Base-by-base conservation (phyloP, 1,140 invertebrate genomes). In the Leptinotarsa texana region DNA sequence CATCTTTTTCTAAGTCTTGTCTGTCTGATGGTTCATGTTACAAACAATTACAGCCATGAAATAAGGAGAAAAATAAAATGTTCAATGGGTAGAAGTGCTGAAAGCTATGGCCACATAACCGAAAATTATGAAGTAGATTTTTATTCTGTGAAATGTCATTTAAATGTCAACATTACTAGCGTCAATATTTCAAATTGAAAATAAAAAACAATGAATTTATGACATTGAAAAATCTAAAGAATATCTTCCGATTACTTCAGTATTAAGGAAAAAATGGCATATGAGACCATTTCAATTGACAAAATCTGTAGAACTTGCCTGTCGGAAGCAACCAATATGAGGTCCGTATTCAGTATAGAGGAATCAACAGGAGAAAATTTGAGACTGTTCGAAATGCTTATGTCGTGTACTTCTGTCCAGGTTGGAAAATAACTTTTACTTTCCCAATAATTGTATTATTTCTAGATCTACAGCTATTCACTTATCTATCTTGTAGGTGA, bases 301-400 rank as follows among this genome's bases (percentile, higher is more conserved):
- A 82, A 82, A 80, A 81, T 82, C 27, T 82, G 81, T 75, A 74
- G 81, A 72, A 82, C 81, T 6, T 82, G 81, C 75, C 66, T 82
- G 72, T 77, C 76, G 27, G 80, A 82, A 73, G 77, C 79, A 49
- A 74, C 62, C 71, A 68, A 72, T 63, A 80, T 79, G 77, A 75
- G 72, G 63, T 82, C 81, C 18, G 72, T 82, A 48, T 82, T 82
- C 47, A 80, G 74, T 74, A 61, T 77, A 51, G 76, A 80, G 63
- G 79, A 79, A 67, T 72, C 68, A 47, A 76, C 63, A 57, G 79
- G 76, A 33, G 76, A 79, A 77, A 75, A 57, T 61, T 71, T 74
- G 17, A 76, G 76, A n/a, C 74, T 82, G 72, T 78, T 75, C 73
- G 78, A 81, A 77, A 81, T 82, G 79, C 67, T 82, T 4, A 81